Percentiles rank a stretch among this genome's conserved stretches.
Evolutionary conservation across 2,113 vertebrate species (phyloP).

Genomic region (Crotalus viridis): DNA sequence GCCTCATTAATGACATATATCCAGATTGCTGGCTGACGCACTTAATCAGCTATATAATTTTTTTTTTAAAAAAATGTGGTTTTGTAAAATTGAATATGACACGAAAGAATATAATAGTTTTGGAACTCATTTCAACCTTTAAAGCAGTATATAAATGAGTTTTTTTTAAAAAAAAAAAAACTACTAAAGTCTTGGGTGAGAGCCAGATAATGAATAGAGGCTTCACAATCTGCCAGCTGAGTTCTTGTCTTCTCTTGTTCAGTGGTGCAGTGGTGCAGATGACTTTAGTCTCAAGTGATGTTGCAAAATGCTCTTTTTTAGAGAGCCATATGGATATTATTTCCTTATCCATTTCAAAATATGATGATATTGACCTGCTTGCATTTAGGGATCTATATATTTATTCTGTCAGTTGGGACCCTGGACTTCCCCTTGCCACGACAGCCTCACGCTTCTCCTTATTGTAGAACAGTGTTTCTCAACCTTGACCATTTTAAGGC

Average conservation of each 20-base stretch:
- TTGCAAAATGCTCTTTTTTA: not conserved
- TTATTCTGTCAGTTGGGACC: not conserved
- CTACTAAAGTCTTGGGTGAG: not conserved
- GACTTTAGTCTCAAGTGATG: not conserved
- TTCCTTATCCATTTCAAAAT: not conserved
- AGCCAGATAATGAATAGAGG: not conserved
- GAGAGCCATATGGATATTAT: not conserved
- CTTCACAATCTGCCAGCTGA: not conserved
- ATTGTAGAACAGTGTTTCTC: too few relatives aligned
- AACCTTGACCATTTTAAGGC: too few relatives aligned
- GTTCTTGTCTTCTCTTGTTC: not conserved
- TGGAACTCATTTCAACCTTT: not conserved
- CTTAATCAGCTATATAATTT: not conserved
- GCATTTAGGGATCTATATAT: not conserved
- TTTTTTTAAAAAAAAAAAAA: not conserved
- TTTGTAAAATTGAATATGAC: not conserved
- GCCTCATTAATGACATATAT: not conserved
- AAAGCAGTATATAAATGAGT: not conserved
- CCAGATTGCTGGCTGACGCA: not conserved
- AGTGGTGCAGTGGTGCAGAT: not conserved
- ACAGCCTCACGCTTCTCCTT: not conserved
- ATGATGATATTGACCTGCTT: not conserved
- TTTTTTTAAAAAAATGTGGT: not conserved
- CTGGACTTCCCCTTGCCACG: not conserved
- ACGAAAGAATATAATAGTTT: not conserved